Evolutionary conservation across 2,113 vertebrate species (phyloP).

Genomic region (Gopherus flavomarginatus): DNA sequence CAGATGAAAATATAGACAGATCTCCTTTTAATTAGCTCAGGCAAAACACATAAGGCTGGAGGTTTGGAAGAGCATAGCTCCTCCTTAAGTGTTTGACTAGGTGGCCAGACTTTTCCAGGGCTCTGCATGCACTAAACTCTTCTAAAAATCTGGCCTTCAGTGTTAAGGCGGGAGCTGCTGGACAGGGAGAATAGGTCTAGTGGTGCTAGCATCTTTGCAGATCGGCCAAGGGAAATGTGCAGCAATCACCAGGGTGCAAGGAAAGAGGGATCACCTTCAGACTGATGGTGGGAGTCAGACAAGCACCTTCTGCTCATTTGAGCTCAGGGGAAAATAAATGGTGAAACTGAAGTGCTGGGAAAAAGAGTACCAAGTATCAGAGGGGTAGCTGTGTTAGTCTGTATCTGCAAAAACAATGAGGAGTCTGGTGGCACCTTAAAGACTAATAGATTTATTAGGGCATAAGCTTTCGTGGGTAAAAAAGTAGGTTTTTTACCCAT

Average conservation of each 20-base stretch:
- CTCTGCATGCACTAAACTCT: no score
- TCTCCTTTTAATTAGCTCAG: not conserved
- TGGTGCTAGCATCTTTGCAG: not conserved
- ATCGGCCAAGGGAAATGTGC: not conserved
- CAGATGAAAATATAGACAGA: fast-evolving
- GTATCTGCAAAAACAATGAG: no score
- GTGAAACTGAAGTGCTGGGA: not conserved
- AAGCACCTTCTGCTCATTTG: not conserved
- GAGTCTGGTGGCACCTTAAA: no score
- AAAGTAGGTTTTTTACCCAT: no score
- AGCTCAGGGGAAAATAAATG: not conserved
- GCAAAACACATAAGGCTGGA: not conserved
- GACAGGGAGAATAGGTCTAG: fast-evolving
- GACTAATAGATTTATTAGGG: no score
- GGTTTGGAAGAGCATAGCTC: not conserved
- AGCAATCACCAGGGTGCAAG: not conserved
- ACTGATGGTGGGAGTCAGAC: not conserved
- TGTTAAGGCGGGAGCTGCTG: not conserved
- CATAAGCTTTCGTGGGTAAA: no score
- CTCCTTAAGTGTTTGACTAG: not conserved
- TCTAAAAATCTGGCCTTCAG: not conserved
- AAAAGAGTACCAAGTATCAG: not conserved
- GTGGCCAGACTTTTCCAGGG: not conserved
- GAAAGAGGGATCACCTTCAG: not conserved
- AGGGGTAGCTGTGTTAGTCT: no score